Evolutionary conservation across 2,113 vertebrate species (phyloP).

Genomic region (Zosterops borbonicus): DNA sequence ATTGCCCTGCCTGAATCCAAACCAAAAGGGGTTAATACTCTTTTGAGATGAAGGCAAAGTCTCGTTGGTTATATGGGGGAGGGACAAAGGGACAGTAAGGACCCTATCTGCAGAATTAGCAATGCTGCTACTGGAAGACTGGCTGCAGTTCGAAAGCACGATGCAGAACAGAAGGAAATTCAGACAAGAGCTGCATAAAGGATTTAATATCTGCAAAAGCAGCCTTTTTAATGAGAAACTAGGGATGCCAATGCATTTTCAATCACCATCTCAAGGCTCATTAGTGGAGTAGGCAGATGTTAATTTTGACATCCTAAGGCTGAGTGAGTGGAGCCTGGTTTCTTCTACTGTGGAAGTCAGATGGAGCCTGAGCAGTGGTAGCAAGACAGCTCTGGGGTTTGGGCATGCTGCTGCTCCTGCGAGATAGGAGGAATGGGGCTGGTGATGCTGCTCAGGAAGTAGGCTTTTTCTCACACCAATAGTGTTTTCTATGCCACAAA

Average conservation of each 20-base stretch:
- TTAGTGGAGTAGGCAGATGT: not conserved
- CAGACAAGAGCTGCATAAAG: not conserved
- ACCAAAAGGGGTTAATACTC: not conserved
- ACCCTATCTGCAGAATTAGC: not conserved
- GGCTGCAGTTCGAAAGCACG: accelerated
- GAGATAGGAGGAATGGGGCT: not conserved
- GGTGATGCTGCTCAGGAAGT: not conserved
- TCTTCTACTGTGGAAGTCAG: not conserved
- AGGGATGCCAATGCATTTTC: not conserved
- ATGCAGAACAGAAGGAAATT: not conserved
- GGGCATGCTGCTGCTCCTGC: not conserved
- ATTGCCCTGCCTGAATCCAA: not conserved
- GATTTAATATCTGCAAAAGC: not conserved
- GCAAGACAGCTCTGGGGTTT: not conserved
- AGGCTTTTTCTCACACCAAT: not conserved
- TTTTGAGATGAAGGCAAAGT: not conserved
- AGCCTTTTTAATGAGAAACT: slow-evolving; percentile 3
- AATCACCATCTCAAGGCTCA: slow-evolving; percentile 13
- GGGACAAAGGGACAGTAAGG: not conserved
- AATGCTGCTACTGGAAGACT: not conserved
- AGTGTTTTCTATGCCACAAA: not conserved
- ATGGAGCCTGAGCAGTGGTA: not conserved
- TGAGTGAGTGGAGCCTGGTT: not conserved
- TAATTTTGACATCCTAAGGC: slow-evolving; percentile 21
- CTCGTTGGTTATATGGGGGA: not conserved